A percentile compares a stretch with the other conserved stretches of the same genome.
Evolutionary conservation across 2,797 vertebrate genomes (phyloP).

Genomic region (Strix occidentalis): DNA sequence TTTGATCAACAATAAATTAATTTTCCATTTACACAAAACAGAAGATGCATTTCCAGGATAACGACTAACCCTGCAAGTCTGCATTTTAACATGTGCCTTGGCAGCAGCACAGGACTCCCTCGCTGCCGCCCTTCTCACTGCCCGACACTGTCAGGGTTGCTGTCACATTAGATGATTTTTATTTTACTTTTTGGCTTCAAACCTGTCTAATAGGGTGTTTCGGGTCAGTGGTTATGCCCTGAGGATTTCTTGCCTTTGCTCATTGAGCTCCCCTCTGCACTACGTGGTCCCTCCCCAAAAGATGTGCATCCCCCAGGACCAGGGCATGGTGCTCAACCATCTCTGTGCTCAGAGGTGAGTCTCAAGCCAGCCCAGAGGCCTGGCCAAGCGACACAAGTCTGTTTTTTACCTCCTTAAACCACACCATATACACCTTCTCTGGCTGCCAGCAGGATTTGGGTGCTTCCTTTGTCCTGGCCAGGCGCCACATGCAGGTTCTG

Average conservation of each 20-base stretch:
- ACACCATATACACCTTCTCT: neutral
- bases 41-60: slow-evolving; percentile 66
- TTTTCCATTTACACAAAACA: slow-evolving; percentile 73
- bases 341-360: fast-evolving
- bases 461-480: neutral
- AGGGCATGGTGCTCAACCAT: fast-evolving
- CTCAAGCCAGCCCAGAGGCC: neutral
- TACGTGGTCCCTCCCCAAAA: neutral
- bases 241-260: slow-evolving; percentile 16
- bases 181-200: slow-evolving; percentile 39
- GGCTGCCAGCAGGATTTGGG: neutral
- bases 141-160: neutral
- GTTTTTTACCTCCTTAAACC: neutral
- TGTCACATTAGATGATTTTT: slow-evolving; percentile 32
- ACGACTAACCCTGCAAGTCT: slow-evolving; percentile 32
- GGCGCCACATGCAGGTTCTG: fast-evolving
- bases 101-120: slow-evolving; percentile 55
- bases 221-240: neutral
- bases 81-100: slow-evolving; percentile 16
- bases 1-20: slow-evolving; percentile 68
- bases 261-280: neutral
- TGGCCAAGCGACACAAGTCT: neutral
- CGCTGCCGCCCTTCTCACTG: neutral
- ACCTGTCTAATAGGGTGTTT: slow-evolving; percentile 26
- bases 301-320: neutral